phyloP scores from a whole-genome alignment of 2,888 invertebrate genomes.

The Brenthis hecate region DNA sequence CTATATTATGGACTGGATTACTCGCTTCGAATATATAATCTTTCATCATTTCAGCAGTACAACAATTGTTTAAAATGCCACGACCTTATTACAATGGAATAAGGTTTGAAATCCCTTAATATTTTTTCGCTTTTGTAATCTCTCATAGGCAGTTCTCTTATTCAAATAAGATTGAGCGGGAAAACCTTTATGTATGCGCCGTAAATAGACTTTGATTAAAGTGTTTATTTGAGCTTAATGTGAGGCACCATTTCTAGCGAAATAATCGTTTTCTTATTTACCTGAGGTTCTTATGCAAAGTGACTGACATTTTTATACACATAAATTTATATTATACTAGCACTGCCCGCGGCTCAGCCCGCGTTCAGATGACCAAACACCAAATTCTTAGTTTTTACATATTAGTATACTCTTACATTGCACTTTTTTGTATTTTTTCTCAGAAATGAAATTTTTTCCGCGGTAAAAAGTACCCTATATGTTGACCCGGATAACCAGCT shows the following conservation, averaged over 20 bases:
- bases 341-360: too few relatives aligned
- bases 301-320: background rate
- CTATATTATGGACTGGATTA: constrained; percentile 26
- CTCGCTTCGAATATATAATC: constrained; percentile 25
- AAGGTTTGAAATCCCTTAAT: constrained; percentile 11
- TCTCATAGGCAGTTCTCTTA: constrained; percentile 33
- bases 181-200: constrained; percentile 34
- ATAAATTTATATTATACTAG: background rate
- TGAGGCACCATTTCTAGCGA: constrained; percentile 12
- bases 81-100: constrained; percentile 6
- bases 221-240: constrained; percentile 34
- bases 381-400: too few relatives aligned
- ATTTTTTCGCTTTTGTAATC: constrained; percentile 18
- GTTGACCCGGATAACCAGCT: too few relatives aligned
- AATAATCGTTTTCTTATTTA: constrained; percentile 9
- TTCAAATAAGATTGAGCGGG: constrained; percentile 37
- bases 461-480: too few relatives aligned
- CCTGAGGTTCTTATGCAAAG: background rate
- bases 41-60: constrained; percentile 17
- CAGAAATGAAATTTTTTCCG: too few relatives aligned
- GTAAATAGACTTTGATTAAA: constrained; percentile 36
- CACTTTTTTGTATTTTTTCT: too few relatives aligned
- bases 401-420: too few relatives aligned
- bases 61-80: constrained; percentile 2
- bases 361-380: too few relatives aligned